phyloP scores from a whole-genome alignment of 2,113 vertebrate genomes.

The Strigops habroptila region DNA sequence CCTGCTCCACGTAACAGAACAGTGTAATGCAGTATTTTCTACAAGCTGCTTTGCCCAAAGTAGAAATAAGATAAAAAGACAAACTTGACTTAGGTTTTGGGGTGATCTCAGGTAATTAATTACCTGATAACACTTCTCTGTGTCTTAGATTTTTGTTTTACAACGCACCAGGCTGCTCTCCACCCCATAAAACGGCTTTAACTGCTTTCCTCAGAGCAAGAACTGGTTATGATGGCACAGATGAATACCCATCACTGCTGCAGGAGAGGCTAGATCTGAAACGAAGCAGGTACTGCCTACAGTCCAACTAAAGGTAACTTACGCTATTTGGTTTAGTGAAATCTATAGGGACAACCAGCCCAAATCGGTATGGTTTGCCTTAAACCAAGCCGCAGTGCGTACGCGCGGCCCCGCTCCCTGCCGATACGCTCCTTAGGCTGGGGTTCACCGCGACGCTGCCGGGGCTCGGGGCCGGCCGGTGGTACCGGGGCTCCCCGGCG shows the following conservation, averaged over 20 bases:
- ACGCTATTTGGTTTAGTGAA: background rate
- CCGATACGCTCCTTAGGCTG: fast-evolving
- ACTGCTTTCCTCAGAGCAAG: background rate
- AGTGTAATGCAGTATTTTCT: background rate
- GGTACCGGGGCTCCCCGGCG: too few relatives aligned
- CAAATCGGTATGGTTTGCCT: fast-evolving
- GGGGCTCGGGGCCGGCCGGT: too few relatives aligned
- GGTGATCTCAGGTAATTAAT: background rate
- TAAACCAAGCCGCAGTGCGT: fast-evolving
- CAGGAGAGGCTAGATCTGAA: fast-evolving
- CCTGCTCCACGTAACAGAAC: background rate
- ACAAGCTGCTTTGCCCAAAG: background rate
- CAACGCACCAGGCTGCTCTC: background rate
- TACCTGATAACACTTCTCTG: background rate
- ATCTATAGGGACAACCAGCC: background rate
- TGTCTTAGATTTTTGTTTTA: background rate
- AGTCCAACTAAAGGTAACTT: background rate
- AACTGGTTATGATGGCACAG: fast-evolving
- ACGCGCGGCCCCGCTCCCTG: fast-evolving
- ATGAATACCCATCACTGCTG: fast-evolving
- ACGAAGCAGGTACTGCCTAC: fast-evolving
- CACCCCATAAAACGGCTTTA: background rate
- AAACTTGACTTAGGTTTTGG: background rate
- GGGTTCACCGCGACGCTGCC: fast-evolving
- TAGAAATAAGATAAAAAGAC: background rate